Percentiles rank a stretch among this genome's conserved stretches.
Conservation (phyloP, 2,113 vertebrate genomes). For the Polypterus senegalus region DNA sequence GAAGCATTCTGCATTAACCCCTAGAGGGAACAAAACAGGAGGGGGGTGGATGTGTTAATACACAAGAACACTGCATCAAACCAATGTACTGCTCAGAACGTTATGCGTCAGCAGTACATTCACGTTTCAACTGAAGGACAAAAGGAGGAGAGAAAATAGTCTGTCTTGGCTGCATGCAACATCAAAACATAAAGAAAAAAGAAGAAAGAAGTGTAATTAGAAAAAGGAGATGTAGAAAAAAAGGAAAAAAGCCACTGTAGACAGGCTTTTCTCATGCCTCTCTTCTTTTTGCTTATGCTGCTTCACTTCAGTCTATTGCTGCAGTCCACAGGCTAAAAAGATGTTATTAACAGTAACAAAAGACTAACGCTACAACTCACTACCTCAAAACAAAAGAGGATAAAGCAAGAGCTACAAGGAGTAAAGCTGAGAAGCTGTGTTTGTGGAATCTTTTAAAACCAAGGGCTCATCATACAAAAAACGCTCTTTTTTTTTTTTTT, state of each 20-base stretch:
- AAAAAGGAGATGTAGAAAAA: constrained; percentile 29
- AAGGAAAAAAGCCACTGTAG: constrained; percentile 44
- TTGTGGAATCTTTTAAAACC: constrained; percentile 37
- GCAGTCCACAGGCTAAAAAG: constrained; percentile 54
- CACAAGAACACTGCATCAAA: constrained; percentile 80
- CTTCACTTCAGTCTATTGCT: constrained; percentile 46
- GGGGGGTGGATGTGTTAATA: constrained; percentile 61
- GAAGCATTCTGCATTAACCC: constrained; percentile 37
- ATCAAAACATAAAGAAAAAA: constrained; percentile 46
- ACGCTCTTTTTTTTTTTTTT: constrained; percentile 23
- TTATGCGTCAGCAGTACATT: constrained; percentile 87
- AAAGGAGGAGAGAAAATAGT: constrained; percentile 73
- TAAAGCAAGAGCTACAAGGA: constrained; percentile 38
- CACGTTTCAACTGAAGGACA: constrained; percentile 87
- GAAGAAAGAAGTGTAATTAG: constrained; percentile 42
- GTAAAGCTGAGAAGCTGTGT: constrained; percentile 37
- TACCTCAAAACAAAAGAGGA: constrained; percentile 48
- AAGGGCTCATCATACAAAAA: constrained; percentile 27
- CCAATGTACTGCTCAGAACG: constrained; percentile 75
- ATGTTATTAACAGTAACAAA: constrained; percentile 45
- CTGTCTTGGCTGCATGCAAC: constrained; percentile 66
- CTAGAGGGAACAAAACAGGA: constrained; percentile 33
- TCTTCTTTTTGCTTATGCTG: constrained; percentile 34
- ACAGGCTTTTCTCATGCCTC: constrained; percentile 40
- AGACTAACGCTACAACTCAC: constrained; percentile 62